Evolutionary conservation across 2,113 vertebrate genomes (phyloP), one percentile per base, ranked within the genome.

Genomic region (Haliaeetus leucogaster): DNA sequence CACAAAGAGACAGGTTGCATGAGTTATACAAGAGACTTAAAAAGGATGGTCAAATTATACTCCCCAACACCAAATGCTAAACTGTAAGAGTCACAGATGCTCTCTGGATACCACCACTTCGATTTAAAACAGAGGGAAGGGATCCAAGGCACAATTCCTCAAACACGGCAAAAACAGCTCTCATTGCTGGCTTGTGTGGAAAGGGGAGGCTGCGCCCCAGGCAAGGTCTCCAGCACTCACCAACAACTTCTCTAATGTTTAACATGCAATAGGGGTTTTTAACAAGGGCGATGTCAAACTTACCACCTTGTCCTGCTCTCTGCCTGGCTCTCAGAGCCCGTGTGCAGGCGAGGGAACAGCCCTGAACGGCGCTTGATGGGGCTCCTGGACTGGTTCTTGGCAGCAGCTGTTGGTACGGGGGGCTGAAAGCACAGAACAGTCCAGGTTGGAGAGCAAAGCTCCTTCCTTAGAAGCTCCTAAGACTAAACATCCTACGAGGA

Each of bases 291-390:
- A 25, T 62, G 32, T 6, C 16, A 45, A 11, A 94, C 89, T 96
- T 34, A 99, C 99, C 99, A 98, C 95, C 99, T 97, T 1, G 95
- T 96, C 96, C 98, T 98, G 96, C 98, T 97, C 63, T 99, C 99
- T 0, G 91, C 97, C 89, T 98, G 99, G 82, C 98, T 98, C 94
- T 99, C 99, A 0, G 99, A 97, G 5, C 98, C 98, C 0, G 99
- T 99, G 97, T 99, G 99, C 95, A 99, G 98, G 30, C 99, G 99
- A 20, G 99, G 99, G 68, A 99, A 99, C 50, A 99, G 98, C 43
- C 99, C 99, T 0, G 99, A 99, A 0, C 99, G 98, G 47, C 99
- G 97, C 97, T 99, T 99, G 97, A 99, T 99, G 7, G 99, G 99
- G 79, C 99, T 99, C 96, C 99, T 98, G 6, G 99, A 98, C 36